phyloP scores from a whole-genome alignment of 2,113 vertebrate genomes.

The Dermatemys mawii region DNA sequence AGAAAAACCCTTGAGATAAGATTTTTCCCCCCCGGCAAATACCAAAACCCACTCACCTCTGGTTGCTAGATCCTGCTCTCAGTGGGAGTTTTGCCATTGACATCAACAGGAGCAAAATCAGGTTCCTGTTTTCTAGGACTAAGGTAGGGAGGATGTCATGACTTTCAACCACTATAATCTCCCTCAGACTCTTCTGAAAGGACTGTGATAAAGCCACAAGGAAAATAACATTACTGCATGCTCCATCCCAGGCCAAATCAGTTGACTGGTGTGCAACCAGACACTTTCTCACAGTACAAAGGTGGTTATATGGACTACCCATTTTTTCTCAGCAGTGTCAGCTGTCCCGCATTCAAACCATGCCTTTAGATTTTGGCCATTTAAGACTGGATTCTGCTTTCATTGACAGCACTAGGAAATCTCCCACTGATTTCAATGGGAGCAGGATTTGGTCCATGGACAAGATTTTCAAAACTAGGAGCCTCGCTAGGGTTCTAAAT shows the following conservation, averaged over 20 bases:
- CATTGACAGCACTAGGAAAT: neutral
- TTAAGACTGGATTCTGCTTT: neutral
- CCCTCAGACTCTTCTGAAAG: neutral
- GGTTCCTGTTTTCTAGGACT: neutral
- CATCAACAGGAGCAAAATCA: rapidly evolving
- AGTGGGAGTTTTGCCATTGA: neutral
- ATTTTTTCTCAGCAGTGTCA: neutral
- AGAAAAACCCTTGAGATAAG: neutral
- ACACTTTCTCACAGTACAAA: neutral
- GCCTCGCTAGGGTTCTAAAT: neutral
- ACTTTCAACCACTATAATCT: neutral
- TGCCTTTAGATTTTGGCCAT: neutral
- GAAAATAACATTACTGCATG: neutral
- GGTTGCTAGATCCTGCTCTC: neutral
- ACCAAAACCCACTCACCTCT: too few species aligned
- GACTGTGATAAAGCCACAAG: neutral
- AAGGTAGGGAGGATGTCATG: neutral
- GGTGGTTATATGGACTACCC: neutral
- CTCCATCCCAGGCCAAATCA: neutral
- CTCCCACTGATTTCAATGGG: neutral
- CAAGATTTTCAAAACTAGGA: neutral
- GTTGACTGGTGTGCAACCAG: neutral
- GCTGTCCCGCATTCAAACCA: neutral
- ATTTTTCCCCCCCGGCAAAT: neutral
- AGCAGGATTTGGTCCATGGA: neutral